Evolutionary conservation across 2,113 vertebrate species (phyloP).

Genomic region (Pluvianellus socialis): DNA sequence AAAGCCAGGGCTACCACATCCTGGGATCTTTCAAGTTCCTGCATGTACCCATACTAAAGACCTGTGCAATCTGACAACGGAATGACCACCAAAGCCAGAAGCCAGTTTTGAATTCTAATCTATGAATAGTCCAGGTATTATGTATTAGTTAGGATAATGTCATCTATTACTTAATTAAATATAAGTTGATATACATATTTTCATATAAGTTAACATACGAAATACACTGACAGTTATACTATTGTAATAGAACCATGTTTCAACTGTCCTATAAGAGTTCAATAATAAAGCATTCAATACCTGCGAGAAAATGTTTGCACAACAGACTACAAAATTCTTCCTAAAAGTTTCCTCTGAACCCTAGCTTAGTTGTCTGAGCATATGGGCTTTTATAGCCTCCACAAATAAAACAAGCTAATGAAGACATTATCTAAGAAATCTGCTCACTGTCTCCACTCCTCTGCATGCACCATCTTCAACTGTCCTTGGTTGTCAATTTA

Average conservation of each 20-base stretch:
- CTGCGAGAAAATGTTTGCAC: background rate
- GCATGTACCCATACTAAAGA: background rate
- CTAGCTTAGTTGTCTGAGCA: background rate
- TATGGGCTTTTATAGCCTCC: background rate
- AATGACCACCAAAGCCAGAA: background rate
- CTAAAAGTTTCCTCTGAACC: background rate
- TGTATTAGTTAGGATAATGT: background rate
- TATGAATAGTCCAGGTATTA: background rate
- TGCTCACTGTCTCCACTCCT: background rate
- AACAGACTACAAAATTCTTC: background rate
- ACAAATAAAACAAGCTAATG: background rate
- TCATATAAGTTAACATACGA: background rate
- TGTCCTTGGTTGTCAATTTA: background rate
- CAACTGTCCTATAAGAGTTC: background rate
- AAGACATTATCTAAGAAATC: background rate
- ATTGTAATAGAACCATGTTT: background rate
- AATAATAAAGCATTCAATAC: background rate
- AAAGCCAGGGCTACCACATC: background rate
- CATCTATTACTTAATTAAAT: background rate
- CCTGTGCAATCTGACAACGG: background rate
- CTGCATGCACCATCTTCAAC: accelerated
- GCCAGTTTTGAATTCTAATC: background rate
- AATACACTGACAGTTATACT: background rate
- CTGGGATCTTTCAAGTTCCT: background rate
- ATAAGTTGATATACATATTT: background rate